Conservation (phyloP, 2,888 invertebrate genomes). For the Acronicta psi region DNA sequence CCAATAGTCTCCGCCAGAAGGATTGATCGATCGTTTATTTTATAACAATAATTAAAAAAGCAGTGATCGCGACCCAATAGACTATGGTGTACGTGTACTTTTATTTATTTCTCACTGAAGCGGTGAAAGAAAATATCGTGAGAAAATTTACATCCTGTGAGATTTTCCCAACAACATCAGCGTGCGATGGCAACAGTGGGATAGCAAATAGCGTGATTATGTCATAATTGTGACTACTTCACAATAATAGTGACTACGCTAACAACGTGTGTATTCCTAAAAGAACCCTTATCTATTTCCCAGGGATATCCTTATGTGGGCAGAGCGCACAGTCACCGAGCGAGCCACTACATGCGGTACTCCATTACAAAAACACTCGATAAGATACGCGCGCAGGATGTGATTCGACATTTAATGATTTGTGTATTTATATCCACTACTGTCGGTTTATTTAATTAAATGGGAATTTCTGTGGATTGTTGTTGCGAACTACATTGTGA, state of each 20-base stretch:
- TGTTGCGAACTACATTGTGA: conserved; percentile 4
- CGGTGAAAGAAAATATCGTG: no score
- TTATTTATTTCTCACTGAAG: no score
- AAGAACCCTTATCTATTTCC: conserved; percentile 41
- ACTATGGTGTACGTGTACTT: no score
- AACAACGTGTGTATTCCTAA: conserved; percentile 1
- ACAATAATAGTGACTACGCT: neutral
- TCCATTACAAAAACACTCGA: conserved; percentile 57
- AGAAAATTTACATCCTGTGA: no score
- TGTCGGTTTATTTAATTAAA: conserved; percentile 49
- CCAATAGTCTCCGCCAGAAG: no score
- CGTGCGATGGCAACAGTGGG: no score
- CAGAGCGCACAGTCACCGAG: neutral
- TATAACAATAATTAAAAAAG: no score
- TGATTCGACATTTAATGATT: conserved; percentile 53
- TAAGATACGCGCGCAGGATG: conserved; percentile 56
- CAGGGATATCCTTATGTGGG: conserved; percentile 38
- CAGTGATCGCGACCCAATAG: no score
- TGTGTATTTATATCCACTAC: conserved; percentile 44
- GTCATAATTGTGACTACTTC: no score
- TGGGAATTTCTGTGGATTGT: conserved; percentile 14
- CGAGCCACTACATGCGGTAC: conserved; percentile 4
- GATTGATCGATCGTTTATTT: no score
- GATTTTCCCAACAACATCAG: no score
- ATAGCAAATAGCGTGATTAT: no score